Conservation (phyloP, 2,797 vertebrate species). For the Mycteria americana region DNA sequence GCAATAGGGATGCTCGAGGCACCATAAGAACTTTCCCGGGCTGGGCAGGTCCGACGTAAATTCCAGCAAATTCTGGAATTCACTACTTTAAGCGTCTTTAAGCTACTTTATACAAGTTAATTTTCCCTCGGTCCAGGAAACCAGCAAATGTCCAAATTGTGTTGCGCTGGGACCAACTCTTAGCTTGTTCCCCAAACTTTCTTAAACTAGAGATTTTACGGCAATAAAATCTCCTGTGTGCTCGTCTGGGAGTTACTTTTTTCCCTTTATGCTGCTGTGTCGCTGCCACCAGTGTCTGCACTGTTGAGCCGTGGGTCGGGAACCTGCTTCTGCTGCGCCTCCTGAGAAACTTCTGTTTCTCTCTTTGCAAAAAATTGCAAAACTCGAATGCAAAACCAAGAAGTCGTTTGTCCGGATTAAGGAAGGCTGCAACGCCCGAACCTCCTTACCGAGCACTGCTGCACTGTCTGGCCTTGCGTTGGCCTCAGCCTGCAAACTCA, state of each 20-base stretch:
- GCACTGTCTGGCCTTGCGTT: not conserved
- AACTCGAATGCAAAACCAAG: no score
- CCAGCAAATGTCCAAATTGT: accelerated
- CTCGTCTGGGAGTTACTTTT: no score
- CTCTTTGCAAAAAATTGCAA: not conserved
- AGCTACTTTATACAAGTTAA: not conserved
- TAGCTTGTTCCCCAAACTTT: not conserved
- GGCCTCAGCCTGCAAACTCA: not conserved
- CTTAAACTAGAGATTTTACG: not conserved
- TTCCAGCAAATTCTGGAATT: not conserved
- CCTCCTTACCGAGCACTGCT: not conserved
- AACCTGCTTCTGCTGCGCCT: not conserved
- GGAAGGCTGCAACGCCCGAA: not conserved
- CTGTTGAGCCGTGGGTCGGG: accelerated
- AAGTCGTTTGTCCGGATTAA: not conserved
- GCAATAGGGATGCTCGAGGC: not conserved
- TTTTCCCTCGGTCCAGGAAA: not conserved
- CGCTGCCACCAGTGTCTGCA: accelerated
- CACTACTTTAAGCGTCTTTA: not conserved
- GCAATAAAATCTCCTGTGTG: not conserved
- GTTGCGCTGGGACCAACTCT: not conserved
- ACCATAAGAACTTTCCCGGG: not conserved
- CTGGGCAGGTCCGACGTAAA: accelerated
- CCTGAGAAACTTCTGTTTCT: not conserved
- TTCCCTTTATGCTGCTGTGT: not conserved